These are phyloP conservation scores for Drosophila neonasuta DNA, from an alignment of 2,888 invertebrate genomes.

Conservation along the genomic window DNA sequence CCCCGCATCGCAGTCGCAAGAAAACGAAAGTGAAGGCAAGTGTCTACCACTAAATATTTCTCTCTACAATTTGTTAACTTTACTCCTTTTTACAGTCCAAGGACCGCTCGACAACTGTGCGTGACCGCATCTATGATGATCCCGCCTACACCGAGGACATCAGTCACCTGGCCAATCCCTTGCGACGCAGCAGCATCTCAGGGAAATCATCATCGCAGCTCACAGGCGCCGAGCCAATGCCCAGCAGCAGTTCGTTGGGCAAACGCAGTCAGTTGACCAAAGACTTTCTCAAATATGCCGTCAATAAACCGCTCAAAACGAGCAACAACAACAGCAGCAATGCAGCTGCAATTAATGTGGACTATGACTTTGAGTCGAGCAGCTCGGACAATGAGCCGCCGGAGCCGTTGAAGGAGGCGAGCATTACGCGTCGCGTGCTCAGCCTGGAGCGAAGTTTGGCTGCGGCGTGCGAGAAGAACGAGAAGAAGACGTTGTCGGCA, in stretches of 20 bases:
- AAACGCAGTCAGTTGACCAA: conserved; percentile 77
- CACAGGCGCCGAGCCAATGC: conserved; percentile 22
- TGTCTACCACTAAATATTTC: neutral
- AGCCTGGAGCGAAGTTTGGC: conserved; percentile 77
- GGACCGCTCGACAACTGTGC: conserved; percentile 80
- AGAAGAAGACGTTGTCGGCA: conserved; percentile 52
- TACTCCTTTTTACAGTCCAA: conserved; percentile 68
- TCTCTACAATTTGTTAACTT: neutral
- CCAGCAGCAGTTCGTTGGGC: conserved; percentile 69
- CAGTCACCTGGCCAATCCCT: conserved; percentile 81
- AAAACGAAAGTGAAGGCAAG: conserved; percentile 82
- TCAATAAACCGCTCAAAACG: conserved; percentile 60
- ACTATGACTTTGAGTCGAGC: conserved; percentile 69
- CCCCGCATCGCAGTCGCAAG: conserved; percentile 81
- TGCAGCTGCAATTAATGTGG: conserved; percentile 3
- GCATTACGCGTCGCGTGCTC: conserved; percentile 72
- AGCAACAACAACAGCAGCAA: conserved; percentile 5
- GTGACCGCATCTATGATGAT: conserved; percentile 82
- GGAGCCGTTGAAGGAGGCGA: conserved; percentile 53
- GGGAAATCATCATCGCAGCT: conserved; percentile 50
- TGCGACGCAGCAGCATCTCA: conserved; percentile 71
- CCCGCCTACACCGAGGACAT: conserved; percentile 82
- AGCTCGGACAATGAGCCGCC: conserved; percentile 76
- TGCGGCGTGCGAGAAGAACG: conserved; percentile 53
- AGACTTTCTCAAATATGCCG: conserved; percentile 74